Evolutionary conservation across 2,888 invertebrate species (phyloP).

Genomic region (Zaprionus obscuricornis): DNA sequence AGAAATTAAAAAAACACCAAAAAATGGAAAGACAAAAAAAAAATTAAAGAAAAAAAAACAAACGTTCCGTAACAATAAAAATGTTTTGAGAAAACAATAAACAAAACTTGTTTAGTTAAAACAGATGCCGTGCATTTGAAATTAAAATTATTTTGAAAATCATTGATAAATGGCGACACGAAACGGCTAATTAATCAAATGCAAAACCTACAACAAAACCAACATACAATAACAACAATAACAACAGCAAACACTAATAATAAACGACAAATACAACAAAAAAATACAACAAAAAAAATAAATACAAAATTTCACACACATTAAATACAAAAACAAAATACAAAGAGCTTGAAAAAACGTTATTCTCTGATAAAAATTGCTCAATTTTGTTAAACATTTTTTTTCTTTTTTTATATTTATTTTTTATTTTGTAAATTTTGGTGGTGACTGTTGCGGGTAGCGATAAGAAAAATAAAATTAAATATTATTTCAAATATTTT

Average conservation of each 20-base stretch:
- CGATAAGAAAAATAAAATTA: too few species aligned
- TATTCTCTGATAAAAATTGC: slow-evolving; percentile 13
- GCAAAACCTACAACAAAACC: slow-evolving; percentile 49
- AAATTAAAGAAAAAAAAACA: slow-evolving; percentile 22
- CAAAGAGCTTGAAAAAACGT: slow-evolving; percentile 10
- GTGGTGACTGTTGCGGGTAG: too few species aligned
- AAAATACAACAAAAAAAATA: slow-evolving; percentile 12
- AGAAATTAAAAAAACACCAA: slow-evolving; percentile 1
- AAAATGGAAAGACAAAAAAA: too few species aligned
- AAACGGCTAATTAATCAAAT: slow-evolving; percentile 74
- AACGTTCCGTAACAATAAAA: slow-evolving; percentile 39
- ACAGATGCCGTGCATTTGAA: slow-evolving; percentile 53
- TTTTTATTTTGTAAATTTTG: too few species aligned
- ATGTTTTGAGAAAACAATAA: slow-evolving; percentile 41
- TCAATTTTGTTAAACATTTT: slow-evolving; percentile 12
- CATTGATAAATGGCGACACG: slow-evolving; percentile 67
- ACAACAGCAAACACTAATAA: slow-evolving; percentile 26
- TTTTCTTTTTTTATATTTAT: too few species aligned
- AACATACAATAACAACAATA: slow-evolving; percentile 24
- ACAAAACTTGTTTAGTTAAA: slow-evolving; percentile 67
- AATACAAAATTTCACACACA: slow-evolving; percentile 32
- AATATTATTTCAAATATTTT: too few species aligned
- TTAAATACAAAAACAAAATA: slow-evolving; percentile 13
- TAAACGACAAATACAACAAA: slow-evolving; percentile 21
- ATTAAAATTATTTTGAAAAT: slow-evolving; percentile 62